Evolutionary conservation across 2,888 invertebrate genomes (phyloP).

Genomic region (Drosophila antonietae): DNA sequence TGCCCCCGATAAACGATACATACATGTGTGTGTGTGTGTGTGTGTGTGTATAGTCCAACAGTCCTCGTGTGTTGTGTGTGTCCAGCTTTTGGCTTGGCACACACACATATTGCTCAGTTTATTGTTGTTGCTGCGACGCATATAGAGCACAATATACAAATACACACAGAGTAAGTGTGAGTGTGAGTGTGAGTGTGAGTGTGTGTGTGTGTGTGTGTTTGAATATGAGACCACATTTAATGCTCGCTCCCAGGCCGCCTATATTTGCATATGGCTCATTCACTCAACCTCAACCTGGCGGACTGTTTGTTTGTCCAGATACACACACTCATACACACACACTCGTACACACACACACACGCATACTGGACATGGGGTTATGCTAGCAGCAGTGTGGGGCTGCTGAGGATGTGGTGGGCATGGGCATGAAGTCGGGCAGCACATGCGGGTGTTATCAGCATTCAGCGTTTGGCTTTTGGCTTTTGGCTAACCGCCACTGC

Average conservation of each 20-base stretch:
- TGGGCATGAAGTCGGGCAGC: conserved; percentile 12
- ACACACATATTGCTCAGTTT: conserved; percentile 25
- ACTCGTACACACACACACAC: conserved; percentile 3
- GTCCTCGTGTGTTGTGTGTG: conserved; percentile 41
- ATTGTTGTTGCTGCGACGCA: conserved; percentile 45
- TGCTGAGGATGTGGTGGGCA: background rate
- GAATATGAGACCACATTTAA: conserved; percentile 54
- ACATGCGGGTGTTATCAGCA: conserved; percentile 79
- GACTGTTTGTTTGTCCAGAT: conserved; percentile 78
- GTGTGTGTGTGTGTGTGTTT: conserved; percentile 26
- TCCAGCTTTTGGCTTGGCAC: conserved; percentile 53
- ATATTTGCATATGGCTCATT: conserved; percentile 79
- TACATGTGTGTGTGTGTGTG: background rate
- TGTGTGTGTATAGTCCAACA: conserved; percentile 9
- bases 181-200: conserved; percentile 21
- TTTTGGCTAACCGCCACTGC: conserved; percentile 60
- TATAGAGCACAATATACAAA: conserved; percentile 13
- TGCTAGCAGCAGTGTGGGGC: background rate
- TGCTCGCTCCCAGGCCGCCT: conserved; percentile 70
- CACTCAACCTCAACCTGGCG: conserved; percentile 67
- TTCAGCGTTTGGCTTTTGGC: conserved; percentile 67
- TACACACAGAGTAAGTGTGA: conserved; percentile 8
- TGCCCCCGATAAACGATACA: conserved; percentile 6
- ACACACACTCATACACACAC: conserved; percentile 42
- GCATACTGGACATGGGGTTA: background rate